These are phyloP conservation scores for Spea multiplicata DNA, from an alignment of 2,113 vertebrate species.

Conservation along the genomic window DNA sequence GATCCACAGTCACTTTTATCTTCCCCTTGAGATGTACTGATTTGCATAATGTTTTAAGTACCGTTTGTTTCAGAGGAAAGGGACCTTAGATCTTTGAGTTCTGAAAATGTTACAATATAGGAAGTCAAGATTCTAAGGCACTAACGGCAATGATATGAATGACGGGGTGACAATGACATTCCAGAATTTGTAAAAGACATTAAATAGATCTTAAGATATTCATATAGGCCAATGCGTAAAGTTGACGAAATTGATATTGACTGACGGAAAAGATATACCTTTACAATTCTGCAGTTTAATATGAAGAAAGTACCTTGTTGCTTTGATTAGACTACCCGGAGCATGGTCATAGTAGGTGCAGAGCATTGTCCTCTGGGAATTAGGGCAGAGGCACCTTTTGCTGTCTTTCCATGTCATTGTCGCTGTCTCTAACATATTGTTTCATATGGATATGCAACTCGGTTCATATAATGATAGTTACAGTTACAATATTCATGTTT, in stretches of 20 bases:
- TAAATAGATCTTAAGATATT: conserved; percentile 18
- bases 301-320: no score
- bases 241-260: not conserved
- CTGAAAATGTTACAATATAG: conserved; percentile 51
- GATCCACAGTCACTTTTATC: conserved; percentile 55
- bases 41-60: conserved; percentile 62
- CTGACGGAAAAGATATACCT: not conserved
- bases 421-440: no score
- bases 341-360: no score
- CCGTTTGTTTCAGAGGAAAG: conserved; percentile 40
- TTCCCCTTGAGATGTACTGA: conserved; percentile 55
- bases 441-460: no score
- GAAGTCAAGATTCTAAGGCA: conserved; percentile 45
- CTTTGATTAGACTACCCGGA: no score
- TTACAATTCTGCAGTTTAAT: not conserved
- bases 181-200: conserved; percentile 37
- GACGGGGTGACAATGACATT: conserved; percentile 49
- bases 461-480: no score
- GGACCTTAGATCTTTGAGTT: conserved; percentile 46
- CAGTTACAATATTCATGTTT: no score
- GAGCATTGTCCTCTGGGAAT: no score
- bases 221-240: conserved; percentile 14
- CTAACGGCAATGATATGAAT: conserved; percentile 56
- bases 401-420: no score
- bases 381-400: no score